Evolutionary conservation across 2,797 vertebrate species (phyloP).

Genomic region (Gymnothorax javanicus): DNA sequence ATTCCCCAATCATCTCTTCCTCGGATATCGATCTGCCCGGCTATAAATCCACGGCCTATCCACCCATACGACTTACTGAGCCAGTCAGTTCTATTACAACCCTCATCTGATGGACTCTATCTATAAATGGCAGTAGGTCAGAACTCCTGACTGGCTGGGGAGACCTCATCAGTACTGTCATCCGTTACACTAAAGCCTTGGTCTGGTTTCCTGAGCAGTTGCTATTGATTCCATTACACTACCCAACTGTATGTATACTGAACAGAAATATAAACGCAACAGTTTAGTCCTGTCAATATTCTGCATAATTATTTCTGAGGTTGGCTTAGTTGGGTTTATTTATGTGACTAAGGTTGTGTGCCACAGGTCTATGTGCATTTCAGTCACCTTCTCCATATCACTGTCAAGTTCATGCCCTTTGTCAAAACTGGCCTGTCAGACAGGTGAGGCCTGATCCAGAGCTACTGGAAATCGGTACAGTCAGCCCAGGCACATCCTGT

Average conservation of each 20-base stretch:
- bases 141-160: not conserved
- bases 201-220: not conserved
- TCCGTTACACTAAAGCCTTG: not conserved
- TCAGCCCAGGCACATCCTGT: too few species aligned
- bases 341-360: too few species aligned
- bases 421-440: too few species aligned
- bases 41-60: not conserved
- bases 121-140: not conserved
- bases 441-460: too few species aligned
- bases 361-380: too few species aligned
- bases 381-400: too few species aligned
- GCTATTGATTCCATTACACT: not conserved
- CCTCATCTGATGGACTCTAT: not conserved
- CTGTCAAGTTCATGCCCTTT: too few species aligned
- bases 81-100: conserved; percentile 6
- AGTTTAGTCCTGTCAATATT: too few species aligned
- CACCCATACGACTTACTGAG: not conserved
- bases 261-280: too few species aligned
- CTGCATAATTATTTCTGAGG: too few species aligned
- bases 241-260: not conserved
- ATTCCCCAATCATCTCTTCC: not conserved
- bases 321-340: too few species aligned
- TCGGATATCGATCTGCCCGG: not conserved
- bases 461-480: too few species aligned
- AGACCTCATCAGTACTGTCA: not conserved